Base-by-base conservation (phyloP, 2,797 vertebrate species). In the Poeciliopsis gracilis region DNA sequence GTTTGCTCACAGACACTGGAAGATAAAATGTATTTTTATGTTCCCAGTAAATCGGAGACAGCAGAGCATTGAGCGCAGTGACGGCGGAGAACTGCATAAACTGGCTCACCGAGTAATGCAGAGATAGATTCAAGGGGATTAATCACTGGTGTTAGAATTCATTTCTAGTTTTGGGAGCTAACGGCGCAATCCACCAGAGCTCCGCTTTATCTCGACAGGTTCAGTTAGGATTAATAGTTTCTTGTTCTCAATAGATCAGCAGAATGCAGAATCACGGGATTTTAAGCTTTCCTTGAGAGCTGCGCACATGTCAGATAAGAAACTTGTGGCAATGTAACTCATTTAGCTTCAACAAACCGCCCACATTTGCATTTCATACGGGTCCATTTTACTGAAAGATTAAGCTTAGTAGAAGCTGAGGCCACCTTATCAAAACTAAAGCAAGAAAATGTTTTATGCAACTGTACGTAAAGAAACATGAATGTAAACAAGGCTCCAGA, bases 231-330 rank as follows among this genome's bases (percentile, higher is more conserved):
- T 91, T 91, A 91, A 91, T 89, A 81, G 85, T 77, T 55, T 73
- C 79, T 84, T 86, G 84, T 91, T 85, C 86, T 88, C 85, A 90
- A 86, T 89, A 82, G 75, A 92, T 87, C 84, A 92, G 84, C 61
- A 84, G 38, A 80, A 72, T 84, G 78, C 75, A 85, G 83, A 80
- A 83, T 84, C 30, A 70, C 77, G 80, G 72, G 82, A 83, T 83
- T 90, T 67, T 85, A 76, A 89, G 82, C 77, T 81, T 53, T 77
- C 66, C 86, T 74, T 41, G 57, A 71, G 30, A 82, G 75, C 72
- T 72, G 77, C 83, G 85, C 86, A 86, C 74, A 79, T 77, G 72
- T 72, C 79, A 83, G 76, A 84, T 73, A 76, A 88, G 87, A 89
- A 84, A 79, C 45, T 76, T 83, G 84, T 86, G 73, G 76, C 83